Percentiles rank a stretch among this genome's conserved stretches.
Evolutionary conservation across 2,797 vertebrate genomes (phyloP).

Genomic region (Buphagus erythrorhynchus): DNA sequence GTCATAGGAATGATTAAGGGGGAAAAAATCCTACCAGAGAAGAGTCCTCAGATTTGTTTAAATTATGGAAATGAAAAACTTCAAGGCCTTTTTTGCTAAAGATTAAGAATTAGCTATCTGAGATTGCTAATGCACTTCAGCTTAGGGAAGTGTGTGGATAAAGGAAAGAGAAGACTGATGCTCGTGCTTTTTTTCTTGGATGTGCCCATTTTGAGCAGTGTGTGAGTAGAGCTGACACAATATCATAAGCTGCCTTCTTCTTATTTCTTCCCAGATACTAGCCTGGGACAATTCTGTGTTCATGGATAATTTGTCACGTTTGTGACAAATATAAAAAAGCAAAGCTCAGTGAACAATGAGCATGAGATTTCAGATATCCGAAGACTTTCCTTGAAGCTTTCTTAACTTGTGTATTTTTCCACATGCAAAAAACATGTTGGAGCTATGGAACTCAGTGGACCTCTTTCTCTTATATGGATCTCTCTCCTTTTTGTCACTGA

Average conservation of each 20-base stretch:
- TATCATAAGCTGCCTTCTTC: not conserved
- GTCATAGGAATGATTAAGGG: not conserved
- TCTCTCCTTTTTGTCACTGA: not conserved
- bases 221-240: not conserved
- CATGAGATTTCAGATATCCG: not conserved
- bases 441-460: not conserved
- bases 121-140: not conserved
- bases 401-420: not conserved
- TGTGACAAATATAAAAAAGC: not conserved
- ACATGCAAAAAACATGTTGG: not conserved
- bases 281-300: not conserved
- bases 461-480: not conserved
- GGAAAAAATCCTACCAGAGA: not conserved
- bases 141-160: not conserved
- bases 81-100: not conserved
- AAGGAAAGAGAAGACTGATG: not conserved
- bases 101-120: not conserved
- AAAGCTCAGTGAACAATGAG: not conserved
- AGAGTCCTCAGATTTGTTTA: slow-evolving; percentile 45
- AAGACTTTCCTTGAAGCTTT: not conserved
- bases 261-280: not conserved
- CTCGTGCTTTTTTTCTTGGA: not conserved
- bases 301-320: not conserved
- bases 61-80: slow-evolving; percentile 1
- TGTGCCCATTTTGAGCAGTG: not conserved